phyloP scores from a whole-genome alignment of 2,113 vertebrate species.

The Polyodon spathula region DNA sequence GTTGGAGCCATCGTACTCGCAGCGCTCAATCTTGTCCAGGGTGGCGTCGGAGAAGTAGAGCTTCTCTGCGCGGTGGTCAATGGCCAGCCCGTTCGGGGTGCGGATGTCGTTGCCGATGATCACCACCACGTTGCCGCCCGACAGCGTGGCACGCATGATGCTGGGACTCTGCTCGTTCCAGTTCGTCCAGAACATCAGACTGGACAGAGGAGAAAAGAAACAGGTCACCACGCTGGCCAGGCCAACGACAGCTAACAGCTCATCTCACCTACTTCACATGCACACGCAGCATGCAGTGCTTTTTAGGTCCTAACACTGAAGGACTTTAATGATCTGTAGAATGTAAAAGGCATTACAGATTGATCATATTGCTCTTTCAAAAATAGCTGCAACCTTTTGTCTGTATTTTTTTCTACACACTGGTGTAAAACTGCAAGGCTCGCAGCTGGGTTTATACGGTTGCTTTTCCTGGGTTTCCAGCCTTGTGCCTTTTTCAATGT shows the following conservation, averaged over 20 bases:
- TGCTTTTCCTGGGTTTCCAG: no score
- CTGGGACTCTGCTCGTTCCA: slow-evolving; percentile 94
- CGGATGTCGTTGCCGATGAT: slow-evolving; percentile 79
- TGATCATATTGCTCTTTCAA: no score
- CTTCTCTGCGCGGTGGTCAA: slow-evolving; percentile 89
- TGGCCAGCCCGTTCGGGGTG: slow-evolving; percentile 88
- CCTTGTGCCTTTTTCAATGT: no score
- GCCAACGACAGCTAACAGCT: slow-evolving; percentile 11
- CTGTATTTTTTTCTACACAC: no score
- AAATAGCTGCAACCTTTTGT: no score
- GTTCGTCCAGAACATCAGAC: slow-evolving; percentile 98
- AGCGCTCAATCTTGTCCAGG: slow-evolving; percentile 91
- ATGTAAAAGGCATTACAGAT: no score
- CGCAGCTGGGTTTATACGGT: no score
- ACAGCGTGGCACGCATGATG: slow-evolving; percentile 90
- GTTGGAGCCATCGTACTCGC: slow-evolving; percentile 84
- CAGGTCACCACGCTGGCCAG: background rate
- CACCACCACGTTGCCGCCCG: slow-evolving; percentile 78
- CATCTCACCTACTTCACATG: no score
- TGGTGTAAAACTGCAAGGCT: no score
- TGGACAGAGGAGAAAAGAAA: slow-evolving; percentile 27
- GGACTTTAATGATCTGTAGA: no score
- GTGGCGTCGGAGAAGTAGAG: slow-evolving; percentile 95
- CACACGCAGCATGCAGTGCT: no score
- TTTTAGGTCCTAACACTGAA: no score